Percentiles rank a stretch among this genome's conserved stretches.
These are phyloP conservation scores for Tenthredo distinguenda DNA, from an alignment of 2,888 invertebrate species.

Conservation along the genomic window DNA sequence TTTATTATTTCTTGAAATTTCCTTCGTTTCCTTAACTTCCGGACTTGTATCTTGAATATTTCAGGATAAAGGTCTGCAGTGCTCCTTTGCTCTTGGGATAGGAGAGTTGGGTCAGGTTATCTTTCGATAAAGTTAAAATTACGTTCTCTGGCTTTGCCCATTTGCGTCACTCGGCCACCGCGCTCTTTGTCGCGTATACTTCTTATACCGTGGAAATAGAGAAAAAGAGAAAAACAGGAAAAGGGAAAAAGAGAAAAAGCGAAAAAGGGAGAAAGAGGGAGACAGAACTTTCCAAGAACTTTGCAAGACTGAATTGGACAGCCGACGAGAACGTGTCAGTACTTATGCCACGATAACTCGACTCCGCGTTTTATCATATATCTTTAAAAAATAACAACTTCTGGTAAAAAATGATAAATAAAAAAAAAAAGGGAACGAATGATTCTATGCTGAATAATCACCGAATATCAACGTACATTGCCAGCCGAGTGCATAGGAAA, in stretches of 20 bases:
- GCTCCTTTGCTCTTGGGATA: neutral
- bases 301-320: constrained; percentile 26
- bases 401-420: neutral
- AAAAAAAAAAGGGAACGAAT: neutral
- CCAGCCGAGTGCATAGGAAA: neutral
- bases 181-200: constrained; percentile 20
- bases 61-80: neutral
- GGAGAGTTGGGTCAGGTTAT: constrained; percentile 35
- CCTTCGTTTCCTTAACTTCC: neutral
- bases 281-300: constrained; percentile 17
- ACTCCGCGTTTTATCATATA: neutral
- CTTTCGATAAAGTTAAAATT: constrained; percentile 45
- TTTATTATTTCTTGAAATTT: constrained; percentile 6
- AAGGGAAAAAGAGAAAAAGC: neutral
- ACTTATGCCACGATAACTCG: neutral
- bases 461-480: too few species aligned
- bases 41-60: constrained; percentile 3
- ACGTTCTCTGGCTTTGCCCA: constrained; percentile 23
- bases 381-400: neutral
- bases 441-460: neutral
- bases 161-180: constrained; percentile 38
- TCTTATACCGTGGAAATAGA: constrained; percentile 14
- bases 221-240: neutral
- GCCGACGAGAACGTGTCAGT: constrained; percentile 6
- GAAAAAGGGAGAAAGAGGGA: neutral